A percentile compares a stretch with the other conserved stretches of the same genome.
These are phyloP conservation scores for Bibio marci DNA, from an alignment of 2,888 invertebrate species.

Conservation along the genomic window DNA sequence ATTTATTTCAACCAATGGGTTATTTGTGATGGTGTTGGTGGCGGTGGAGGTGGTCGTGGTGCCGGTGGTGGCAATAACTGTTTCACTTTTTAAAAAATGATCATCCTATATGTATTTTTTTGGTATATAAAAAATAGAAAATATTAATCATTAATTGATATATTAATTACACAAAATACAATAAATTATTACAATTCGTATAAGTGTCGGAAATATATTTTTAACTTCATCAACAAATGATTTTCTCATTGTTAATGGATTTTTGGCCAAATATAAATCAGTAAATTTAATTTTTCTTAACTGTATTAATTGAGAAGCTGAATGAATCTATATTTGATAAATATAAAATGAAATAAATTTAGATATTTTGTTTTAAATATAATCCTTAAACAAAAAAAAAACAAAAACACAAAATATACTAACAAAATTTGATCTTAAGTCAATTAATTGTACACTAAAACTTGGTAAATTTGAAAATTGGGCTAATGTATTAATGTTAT, in stretches of 20 bases:
- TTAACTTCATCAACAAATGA: conserved; percentile 6
- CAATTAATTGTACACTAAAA: conserved; percentile 6
- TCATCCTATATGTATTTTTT: too few relatives aligned
- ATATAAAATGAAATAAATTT: too few relatives aligned
- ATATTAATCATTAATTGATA: not conserved
- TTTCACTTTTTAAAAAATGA: too few relatives aligned
- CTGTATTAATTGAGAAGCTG: conserved; percentile 5
- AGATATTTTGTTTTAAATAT: too few relatives aligned
- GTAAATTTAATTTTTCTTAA: conserved; percentile 6
- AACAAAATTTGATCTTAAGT: conserved; percentile 11
- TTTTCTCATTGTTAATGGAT: conserved; percentile 6
- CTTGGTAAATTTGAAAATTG: conserved; percentile 3
- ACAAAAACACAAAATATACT: too few relatives aligned
- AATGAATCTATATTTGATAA: conserved; percentile 9
- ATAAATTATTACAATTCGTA: conserved; percentile 5
- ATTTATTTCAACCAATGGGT: too few relatives aligned
- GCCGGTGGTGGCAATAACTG: too few relatives aligned
- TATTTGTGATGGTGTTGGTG: too few relatives aligned
- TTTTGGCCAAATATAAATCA: conserved; percentile 8
- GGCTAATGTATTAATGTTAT: conserved; percentile 7
- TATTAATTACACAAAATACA: not conserved
- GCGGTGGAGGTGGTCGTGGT: too few relatives aligned
- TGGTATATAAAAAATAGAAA: not conserved
- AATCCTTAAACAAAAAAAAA: too few relatives aligned
- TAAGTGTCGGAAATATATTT: conserved; percentile 6